Evolutionary conservation across 1,140 invertebrate species (phyloP).

Genomic region (Rhopalosiphum padi): DNA sequence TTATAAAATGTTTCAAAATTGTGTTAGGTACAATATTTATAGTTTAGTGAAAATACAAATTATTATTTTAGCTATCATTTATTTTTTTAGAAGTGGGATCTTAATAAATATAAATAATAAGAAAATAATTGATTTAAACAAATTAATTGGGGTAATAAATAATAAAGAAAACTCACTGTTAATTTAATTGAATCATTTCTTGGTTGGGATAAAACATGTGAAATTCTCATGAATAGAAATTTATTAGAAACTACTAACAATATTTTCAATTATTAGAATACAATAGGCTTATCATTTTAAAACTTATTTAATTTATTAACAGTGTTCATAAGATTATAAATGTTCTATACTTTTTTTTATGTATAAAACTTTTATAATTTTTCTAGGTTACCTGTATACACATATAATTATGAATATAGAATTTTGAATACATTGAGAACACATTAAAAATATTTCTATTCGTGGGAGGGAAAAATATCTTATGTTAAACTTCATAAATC

Average conservation of each 20-base stretch:
- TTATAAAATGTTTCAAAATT: background rate
- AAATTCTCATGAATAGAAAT: background rate
- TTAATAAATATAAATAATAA: background rate
- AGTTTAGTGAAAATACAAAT: background rate
- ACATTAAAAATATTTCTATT: background rate
- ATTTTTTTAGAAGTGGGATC: background rate
- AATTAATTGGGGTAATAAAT: background rate
- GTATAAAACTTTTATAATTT: background rate
- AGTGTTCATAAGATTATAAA: background rate
- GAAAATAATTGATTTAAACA: background rate
- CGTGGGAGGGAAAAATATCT: background rate
- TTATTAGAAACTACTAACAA: constrained; percentile 5
- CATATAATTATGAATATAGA: background rate
- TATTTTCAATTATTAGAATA: background rate
- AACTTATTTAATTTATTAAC: background rate
- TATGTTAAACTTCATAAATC: constrained; percentile 31
- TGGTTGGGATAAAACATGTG: background rate
- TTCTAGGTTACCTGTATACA: background rate
- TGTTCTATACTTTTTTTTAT: background rate
- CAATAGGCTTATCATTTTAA: background rate
- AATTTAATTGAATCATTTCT: background rate
- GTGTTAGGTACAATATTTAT: background rate
- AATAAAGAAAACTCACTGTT: background rate
- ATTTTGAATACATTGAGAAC: background rate
- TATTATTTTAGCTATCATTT: background rate